phyloP scores from a whole-genome alignment of 2,797 vertebrate species.

The Otus scops region DNA sequence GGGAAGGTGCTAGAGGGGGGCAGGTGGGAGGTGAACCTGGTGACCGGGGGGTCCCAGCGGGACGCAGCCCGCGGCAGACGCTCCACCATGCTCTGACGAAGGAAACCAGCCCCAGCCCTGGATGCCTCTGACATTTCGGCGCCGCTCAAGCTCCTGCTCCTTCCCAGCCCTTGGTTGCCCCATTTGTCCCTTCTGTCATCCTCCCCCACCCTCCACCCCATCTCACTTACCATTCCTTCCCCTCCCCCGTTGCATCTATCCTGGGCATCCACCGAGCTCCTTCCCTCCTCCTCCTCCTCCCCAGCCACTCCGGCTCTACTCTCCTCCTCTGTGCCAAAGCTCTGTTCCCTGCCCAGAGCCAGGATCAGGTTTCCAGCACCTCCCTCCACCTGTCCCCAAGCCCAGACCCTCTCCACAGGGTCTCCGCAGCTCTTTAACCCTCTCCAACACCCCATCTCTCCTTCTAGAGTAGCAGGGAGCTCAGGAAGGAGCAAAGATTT shows the following conservation, averaged over 20 bases:
- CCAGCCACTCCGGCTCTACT: neutral
- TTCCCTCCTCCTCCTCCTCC: neutral
- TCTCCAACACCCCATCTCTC: neutral
- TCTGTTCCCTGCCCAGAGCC: neutral
- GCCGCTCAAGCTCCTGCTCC: neutral
- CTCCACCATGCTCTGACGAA: neutral
- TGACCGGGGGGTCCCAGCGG: neutral
- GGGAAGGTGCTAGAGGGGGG: neutral
- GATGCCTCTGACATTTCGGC: neutral
- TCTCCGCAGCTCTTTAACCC: neutral
- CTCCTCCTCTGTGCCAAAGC: neutral
- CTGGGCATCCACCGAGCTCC: neutral
- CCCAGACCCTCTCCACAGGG: neutral
- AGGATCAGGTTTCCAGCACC: constrained; percentile 15
- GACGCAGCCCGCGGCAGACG: neutral
- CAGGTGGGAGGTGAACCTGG: neutral
- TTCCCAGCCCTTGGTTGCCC: neutral
- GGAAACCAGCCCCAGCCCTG: neutral
- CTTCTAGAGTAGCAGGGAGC: neutral
- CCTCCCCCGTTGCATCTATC: neutral
- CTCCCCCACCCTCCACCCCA: neutral
- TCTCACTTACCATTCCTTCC: neutral
- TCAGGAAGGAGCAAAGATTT: accelerated
- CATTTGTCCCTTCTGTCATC: neutral
- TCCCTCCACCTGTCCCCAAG: constrained; percentile 20